Conservation (phyloP, 1,140 invertebrate species). For the Lasioglossum albipes region DNA sequence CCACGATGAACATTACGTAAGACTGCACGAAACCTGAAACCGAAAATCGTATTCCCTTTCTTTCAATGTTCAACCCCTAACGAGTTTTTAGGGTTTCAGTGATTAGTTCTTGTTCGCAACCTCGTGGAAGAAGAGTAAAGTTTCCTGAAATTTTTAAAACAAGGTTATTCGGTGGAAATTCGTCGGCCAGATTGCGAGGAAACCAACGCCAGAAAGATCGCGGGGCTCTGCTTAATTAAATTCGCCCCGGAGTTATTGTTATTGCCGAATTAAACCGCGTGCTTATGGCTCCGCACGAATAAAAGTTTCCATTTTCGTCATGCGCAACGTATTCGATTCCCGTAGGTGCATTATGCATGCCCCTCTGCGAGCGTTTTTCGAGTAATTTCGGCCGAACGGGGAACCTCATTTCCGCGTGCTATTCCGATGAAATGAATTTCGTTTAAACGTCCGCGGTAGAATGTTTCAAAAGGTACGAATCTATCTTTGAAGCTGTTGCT, state of each 20-base stretch:
- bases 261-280: constrained; percentile 58
- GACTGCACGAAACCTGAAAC: constrained; percentile 80
- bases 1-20: background rate
- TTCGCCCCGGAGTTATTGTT: constrained; percentile 58
- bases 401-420: background rate
- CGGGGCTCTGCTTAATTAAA: constrained; percentile 60
- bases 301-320: constrained; percentile 53
- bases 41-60: no score
- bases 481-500: no score
- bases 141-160: background rate
- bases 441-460: background rate
- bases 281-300: constrained; percentile 73
- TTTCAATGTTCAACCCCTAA: no score
- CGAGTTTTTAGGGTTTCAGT: no score
- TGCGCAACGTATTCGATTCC: background rate
- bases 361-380: background rate
- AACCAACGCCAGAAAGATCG: constrained; percentile 43
- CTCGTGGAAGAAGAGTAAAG: no score
- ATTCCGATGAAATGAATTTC: background rate
- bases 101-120: no score
- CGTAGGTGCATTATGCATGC: no score
- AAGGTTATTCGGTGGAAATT: constrained; percentile 49
- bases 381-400: background rate
- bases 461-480: background rate
- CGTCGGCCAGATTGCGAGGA: constrained; percentile 55